Evolutionary conservation across 2,888 invertebrate species (phyloP).

Genomic region (Melieria picta): DNA sequence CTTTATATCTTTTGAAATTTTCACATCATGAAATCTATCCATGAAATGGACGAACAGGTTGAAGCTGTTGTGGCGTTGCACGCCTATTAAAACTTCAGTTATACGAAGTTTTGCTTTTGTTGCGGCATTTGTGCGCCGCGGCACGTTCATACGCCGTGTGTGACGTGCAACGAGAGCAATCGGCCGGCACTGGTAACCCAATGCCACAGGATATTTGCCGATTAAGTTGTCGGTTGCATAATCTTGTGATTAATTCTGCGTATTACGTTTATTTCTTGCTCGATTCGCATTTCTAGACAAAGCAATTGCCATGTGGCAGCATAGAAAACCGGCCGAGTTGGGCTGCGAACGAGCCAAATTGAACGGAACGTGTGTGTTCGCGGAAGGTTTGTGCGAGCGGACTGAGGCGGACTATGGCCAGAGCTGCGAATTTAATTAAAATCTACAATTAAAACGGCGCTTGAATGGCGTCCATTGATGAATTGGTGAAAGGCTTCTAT

Average conservation of each 20-base stretch:
- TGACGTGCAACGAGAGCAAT: background rate
- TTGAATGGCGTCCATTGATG: no score
- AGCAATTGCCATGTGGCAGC: constrained; percentile 9
- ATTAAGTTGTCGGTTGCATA: constrained; percentile 36
- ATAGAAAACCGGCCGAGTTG: background rate
- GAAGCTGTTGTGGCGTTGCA: background rate
- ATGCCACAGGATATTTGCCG: constrained; percentile 32
- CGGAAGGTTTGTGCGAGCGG: no score
- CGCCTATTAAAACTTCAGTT: constrained; percentile 24
- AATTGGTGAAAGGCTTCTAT: no score
- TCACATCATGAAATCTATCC: no score
- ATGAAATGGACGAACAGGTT: background rate
- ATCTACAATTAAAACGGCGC: no score
- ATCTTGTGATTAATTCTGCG: constrained; percentile 31
- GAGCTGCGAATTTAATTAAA: no score
- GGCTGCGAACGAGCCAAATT: no score
- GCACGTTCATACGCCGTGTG: background rate
- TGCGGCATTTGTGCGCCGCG: background rate
- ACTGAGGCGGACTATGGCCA: no score
- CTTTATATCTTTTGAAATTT: no score
- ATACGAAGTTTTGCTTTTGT: constrained; percentile 9
- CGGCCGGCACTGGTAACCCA: constrained; percentile 26
- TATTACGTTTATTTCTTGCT: constrained; percentile 20
- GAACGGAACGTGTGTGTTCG: no score
- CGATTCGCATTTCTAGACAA: constrained; percentile 5